Evolutionary conservation across 2,797 vertebrate genomes (phyloP).

Genomic region (Pseudocheirus occidentalis): DNA sequence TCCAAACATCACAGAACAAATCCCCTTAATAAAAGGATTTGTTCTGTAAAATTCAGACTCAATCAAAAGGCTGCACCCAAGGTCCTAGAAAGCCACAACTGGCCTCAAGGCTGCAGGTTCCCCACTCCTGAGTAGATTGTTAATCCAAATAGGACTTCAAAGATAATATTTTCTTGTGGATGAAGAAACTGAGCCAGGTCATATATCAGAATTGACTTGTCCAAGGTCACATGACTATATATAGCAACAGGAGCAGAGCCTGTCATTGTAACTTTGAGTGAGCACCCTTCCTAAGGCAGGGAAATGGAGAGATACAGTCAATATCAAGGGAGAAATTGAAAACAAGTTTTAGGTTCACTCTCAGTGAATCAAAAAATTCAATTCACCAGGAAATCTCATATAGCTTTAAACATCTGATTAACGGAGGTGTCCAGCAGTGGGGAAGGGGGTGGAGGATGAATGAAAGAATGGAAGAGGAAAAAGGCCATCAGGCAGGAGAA

Average conservation of each 20-base stretch:
- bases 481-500: background rate
- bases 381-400: background rate
- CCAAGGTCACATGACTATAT: background rate
- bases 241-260: background rate
- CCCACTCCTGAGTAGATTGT: background rate
- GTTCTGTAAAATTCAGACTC: no score
- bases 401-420: background rate
- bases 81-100: no score
- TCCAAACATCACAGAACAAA: no score
- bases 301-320: background rate
- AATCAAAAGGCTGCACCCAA: no score
- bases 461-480: slow-evolving; percentile 2
- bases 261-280: background rate
- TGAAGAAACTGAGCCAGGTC: background rate
- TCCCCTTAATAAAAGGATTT: no score
- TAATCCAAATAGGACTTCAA: background rate
- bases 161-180: background rate
- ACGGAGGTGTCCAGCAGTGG: background rate
- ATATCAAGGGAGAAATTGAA: background rate
- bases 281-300: background rate
- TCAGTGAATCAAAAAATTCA: background rate
- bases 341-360: background rate
- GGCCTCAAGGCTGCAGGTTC: no score
- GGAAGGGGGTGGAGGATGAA: background rate
- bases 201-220: background rate